Conservation (phyloP, 2,797 vertebrate species). For the Hipposideros larvatus region DNA sequence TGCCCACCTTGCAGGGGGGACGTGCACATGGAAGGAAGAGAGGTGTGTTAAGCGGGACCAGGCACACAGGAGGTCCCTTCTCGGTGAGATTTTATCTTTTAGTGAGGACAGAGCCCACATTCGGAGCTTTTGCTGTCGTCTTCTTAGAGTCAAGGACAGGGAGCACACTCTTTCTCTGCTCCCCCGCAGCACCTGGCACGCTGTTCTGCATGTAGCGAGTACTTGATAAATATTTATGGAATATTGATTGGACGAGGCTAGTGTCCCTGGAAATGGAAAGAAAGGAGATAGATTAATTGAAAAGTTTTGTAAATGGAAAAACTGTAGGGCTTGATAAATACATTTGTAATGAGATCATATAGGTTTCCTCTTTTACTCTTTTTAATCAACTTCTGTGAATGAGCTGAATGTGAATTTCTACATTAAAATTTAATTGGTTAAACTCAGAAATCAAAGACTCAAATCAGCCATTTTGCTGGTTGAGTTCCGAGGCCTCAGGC, state of each 20-base stretch:
- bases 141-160: not conserved
- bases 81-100: rapidly evolving
- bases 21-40: rapidly evolving
- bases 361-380: not conserved
- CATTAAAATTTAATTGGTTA: conserved; percentile 34
- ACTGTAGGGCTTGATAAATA: not conserved
- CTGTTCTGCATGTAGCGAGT: not conserved
- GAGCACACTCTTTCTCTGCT: not conserved
- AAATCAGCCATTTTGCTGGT: not conserved
- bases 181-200: not conserved
- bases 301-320: not conserved
- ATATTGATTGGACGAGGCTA: not conserved
- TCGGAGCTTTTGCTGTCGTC: not conserved
- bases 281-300: not conserved
- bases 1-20: no score
- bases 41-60: no score
- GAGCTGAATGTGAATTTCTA: conserved; percentile 9
- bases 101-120: no score
- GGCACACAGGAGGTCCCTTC: not conserved
- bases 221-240: not conserved
- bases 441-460: not conserved
- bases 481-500: not conserved
- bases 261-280: conserved; percentile 15
- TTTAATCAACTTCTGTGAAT: not conserved
- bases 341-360: not conserved